phyloP scores from a whole-genome alignment of 37 sponge, comb jelly and placozoan genomes.

The Oopsacas minuta region DNA sequence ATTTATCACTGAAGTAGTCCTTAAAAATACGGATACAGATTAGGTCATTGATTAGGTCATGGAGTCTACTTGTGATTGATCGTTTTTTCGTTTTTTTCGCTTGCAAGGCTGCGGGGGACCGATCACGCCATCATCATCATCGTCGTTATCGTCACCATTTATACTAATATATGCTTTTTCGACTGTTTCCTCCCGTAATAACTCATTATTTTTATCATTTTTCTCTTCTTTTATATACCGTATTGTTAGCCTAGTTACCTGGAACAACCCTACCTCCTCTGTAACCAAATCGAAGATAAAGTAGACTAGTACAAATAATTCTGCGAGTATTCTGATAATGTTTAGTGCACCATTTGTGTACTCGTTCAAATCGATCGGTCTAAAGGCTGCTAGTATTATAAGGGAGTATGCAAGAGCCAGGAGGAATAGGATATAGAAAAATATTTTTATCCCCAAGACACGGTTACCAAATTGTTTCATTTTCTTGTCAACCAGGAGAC shows the following conservation, averaged over 20 bases:
- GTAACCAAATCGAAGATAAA: background rate
- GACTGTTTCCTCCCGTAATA: background rate
- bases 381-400: background rate
- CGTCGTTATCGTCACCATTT: background rate
- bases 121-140: background rate
- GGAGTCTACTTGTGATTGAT: background rate
- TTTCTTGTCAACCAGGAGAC: background rate
- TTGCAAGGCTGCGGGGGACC: background rate
- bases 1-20: conserved; percentile 1
- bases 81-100: background rate
- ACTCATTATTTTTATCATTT: background rate
- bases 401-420: background rate
- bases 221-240: background rate
- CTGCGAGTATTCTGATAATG: background rate
- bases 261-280: background rate
- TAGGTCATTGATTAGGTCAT: background rate
- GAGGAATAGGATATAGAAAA: background rate
- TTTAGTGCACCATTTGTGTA: background rate
- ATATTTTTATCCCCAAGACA: background rate
- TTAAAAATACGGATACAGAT: background rate
- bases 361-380: background rate
- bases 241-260: background rate
- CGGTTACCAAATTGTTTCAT: background rate
- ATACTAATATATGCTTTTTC: background rate
- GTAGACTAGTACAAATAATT: background rate